Evolutionary conservation across 2,888 invertebrate genomes (phyloP), one percentile per base, ranked within the genome.

Genomic region (Himalopsyche tibetana): DNA sequence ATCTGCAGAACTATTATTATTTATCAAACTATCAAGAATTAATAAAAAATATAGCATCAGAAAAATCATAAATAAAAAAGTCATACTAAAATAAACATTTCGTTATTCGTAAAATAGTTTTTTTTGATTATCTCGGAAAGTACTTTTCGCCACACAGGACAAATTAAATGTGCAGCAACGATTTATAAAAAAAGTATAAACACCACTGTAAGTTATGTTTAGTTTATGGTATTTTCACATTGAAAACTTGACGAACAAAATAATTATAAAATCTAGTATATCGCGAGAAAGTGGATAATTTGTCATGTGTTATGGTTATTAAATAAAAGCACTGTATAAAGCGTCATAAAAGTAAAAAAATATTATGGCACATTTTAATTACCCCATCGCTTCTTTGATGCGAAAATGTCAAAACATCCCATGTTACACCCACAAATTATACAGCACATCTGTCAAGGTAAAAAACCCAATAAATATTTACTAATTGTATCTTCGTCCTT

Each of bases 371-470:
- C 15, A 74, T 74, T 74, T 74, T 36, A 74, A 74, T 15, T 74
- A 36, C 36, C 36, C 74, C 74, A 74, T 74, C 74, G 74, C 74
- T 12, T 74, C 74, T 12, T 12, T 74, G 36, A 74, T 74, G 74
- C 74, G 74, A 74, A 74, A 74, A 38, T 74, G 74, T 36, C 74
- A 74, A 38, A 74, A 74, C 74, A 74, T 74, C 74, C 74, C 74
- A 38, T 38, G 74, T 74, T 74, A 74, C 74, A 74, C 74, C 74
- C 74, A 74, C 74, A 28, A 74, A 74, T 74, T 74, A 36, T 74
- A 74, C 74, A 74, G 74, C 74, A 74, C 74, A 3, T 74, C 74
- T 74, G 74, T 74, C 74, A 74, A 74, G 74, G 74, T 74, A 74
- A 74, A 38, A 74, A 38, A 74, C 28, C 74, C 36, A 63, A 63